Evolutionary conservation across 2,888 invertebrate species (phyloP), one percentile per base, ranked within the genome.

Genomic region (Dasypolia templi): DNA sequence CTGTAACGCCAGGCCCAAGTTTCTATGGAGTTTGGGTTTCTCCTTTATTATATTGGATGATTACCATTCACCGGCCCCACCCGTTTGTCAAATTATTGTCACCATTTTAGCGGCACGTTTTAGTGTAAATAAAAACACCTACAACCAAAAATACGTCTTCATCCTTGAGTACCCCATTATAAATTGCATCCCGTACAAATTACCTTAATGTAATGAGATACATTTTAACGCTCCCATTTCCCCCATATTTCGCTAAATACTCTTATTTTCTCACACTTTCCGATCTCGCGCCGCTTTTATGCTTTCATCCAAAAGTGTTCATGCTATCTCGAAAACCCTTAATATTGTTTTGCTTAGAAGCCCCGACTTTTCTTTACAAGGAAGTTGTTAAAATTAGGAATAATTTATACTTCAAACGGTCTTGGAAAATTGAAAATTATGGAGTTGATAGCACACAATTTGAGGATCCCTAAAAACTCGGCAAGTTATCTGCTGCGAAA

Each of bases 361-460:
- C 72, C 46, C 51, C 68, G 56, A 62, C 63, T 75, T 80, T 75
- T 82, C 77, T 74, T 46, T 58, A 66, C 39, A 81, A 74, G 73
- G 78, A 83, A 76, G 74, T 81, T 79, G 78, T 81, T 84, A 79
- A 83, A 55, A 83, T 83, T 73, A 83, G 72, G 75, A 70, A 83
- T 83, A 83, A 83, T 83, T 83, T 83, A 81, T 83, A 83, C 83
- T 75, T 83, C 83, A 83, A 83, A 83, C 83, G 75, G 51, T 75
- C 71, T 72, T 35, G 55, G 66, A 77, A 84, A 81, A 84, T 84
- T 84, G 83, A 84, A 84, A 84, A 79, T 84, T 84, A 84, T 84
- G 76, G 74, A 75, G 74, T 71, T 84, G 76, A 81, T 84, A 72
- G 76, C 81, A 81, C 70, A 84, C 69, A 81, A 84, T 81, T 83